A percentile compares a stretch with the other conserved stretches of the same genome.
Conservation (phyloP, 2,113 vertebrate species). For the Urocitellus parryii region DNA sequence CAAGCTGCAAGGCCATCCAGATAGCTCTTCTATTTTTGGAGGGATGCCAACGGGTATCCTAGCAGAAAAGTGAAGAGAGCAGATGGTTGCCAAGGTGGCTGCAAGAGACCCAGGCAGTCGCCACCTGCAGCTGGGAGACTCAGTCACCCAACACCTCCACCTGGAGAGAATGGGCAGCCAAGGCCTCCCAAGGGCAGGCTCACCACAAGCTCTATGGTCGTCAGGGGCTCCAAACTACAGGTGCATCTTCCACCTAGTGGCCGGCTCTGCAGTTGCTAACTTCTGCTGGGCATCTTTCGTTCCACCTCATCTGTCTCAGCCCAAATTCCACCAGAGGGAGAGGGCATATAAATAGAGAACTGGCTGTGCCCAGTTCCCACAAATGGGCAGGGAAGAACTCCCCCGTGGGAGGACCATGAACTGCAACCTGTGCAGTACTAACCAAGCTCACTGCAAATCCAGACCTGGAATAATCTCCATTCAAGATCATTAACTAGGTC, state of each 20-base stretch:
- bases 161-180: not conserved
- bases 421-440: not conserved
- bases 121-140: not conserved
- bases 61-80: not conserved
- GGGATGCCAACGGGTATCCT: not conserved
- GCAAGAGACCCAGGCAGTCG: not conserved
- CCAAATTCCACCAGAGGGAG: not conserved
- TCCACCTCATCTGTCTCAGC: not conserved
- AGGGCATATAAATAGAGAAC: not conserved
- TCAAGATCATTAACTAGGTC: slow-evolving; percentile 74
- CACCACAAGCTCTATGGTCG: not conserved
- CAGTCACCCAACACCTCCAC: too few species aligned
- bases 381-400: slow-evolving; percentile 39
- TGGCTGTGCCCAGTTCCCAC: slow-evolving; percentile 61
- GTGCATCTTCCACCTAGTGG: not conserved
- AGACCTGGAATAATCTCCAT: not conserved
- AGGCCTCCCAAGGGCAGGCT: not conserved
- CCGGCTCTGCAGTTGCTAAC: not conserved
- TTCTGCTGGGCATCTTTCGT: not conserved
- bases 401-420: not conserved
- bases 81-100: not conserved
- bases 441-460: slow-evolving; percentile 40
- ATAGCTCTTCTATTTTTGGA: not conserved
- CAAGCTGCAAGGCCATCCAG: not conserved
- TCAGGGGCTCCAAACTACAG: not conserved